Percentiles rank a stretch among this genome's conserved stretches.
phyloP scores from a whole-genome alignment of 2,888 invertebrate genomes.

The Orthonychiurus folsomi region DNA sequence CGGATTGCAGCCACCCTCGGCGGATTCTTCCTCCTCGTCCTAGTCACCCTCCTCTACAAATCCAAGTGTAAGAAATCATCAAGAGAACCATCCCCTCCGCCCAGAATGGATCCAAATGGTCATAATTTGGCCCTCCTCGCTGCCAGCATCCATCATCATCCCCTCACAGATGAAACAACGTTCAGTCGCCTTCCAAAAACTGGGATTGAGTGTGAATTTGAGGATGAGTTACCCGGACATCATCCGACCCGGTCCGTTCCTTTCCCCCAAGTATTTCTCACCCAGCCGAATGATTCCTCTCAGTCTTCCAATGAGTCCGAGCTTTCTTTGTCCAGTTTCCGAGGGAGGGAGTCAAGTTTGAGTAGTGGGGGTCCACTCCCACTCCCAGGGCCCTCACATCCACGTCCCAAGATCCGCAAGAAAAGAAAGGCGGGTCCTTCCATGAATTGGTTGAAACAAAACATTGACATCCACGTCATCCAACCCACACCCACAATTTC shows the following conservation, averaged over 20 bases:
- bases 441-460: constrained; percentile 23
- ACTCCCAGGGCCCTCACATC: not conserved
- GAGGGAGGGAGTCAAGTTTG: not conserved
- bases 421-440: not conserved
- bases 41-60: constrained; percentile 81
- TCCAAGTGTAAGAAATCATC: constrained; percentile 54
- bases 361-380: not conserved
- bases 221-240: constrained; percentile 12
- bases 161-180: constrained; percentile 2
- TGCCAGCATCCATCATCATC: constrained; percentile 9
- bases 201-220: constrained; percentile 15
- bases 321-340: not conserved
- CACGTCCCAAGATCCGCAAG: not conserved
- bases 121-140: constrained; percentile 4
- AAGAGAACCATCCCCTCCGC: constrained; percentile 3
- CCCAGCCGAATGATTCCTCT: constrained; percentile 17
- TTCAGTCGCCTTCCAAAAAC: constrained; percentile 5
- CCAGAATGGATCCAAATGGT: not conserved
- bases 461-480: constrained; percentile 50
- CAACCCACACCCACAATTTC: constrained; percentile 75
- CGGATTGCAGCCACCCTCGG: constrained; percentile 84
- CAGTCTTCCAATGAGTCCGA: constrained; percentile 26
- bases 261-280: constrained; percentile 17
- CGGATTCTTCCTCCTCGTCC: constrained; percentile 84
- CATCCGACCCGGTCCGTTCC: not conserved